phyloP scores from a whole-genome alignment of 1,140 invertebrate genomes.

The Aphidius ervi region DNA sequence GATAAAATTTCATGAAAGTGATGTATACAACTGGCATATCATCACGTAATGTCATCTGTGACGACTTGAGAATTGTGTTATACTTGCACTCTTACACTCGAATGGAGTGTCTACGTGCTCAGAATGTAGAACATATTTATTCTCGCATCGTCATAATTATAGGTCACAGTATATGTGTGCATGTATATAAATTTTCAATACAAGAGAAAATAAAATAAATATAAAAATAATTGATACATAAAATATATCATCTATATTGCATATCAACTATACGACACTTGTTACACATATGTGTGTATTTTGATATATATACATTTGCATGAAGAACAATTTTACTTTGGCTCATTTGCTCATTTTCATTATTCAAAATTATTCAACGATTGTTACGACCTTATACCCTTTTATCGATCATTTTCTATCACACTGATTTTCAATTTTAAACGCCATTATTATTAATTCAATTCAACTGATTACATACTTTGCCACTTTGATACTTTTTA shows the following conservation, averaged over 20 bases:
- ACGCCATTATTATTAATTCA: background rate
- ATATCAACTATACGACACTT: no score
- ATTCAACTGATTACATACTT: no score
- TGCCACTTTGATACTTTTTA: no score
- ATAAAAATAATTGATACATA: background rate
- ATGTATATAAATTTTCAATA: background rate
- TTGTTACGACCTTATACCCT: conserved; percentile 11
- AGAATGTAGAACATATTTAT: conserved; percentile 29
- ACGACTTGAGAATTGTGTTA: conserved; percentile 40
- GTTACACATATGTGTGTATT: background rate
- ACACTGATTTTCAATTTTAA: background rate
- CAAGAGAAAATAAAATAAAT: background rate
- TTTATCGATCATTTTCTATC: background rate
- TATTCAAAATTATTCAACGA: conserved; percentile 23
- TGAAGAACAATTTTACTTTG: conserved; percentile 23
- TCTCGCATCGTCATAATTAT: conserved; percentile 18
- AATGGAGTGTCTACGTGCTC: conserved; percentile 28
- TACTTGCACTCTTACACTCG: conserved; percentile 41
- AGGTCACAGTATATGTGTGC: background rate
- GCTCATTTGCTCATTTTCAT: conserved; percentile 22
- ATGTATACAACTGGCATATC: no score
- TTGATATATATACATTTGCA: conserved; percentile 14
- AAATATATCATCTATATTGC: background rate
- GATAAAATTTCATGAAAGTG: no score
- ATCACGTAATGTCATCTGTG: conserved; percentile 6